These are phyloP conservation scores for Aphelenchoides besseyi DNA, from an alignment of 1,140 invertebrate species.

Conservation along the genomic window DNA sequence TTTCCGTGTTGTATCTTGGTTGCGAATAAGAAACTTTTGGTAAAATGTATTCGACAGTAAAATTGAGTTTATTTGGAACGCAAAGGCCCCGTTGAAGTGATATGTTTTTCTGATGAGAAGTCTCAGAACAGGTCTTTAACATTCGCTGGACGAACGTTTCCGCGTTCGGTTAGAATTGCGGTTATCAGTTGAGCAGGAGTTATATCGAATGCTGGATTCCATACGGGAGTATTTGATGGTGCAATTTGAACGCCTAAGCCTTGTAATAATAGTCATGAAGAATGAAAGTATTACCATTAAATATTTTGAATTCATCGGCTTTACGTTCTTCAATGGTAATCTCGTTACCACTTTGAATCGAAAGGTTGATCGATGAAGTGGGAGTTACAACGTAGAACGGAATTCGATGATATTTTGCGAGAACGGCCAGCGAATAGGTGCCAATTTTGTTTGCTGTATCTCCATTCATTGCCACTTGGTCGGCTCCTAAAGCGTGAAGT, in stretches of 20 bases:
- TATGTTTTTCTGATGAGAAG: background rate
- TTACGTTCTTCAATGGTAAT: constrained; percentile 92
- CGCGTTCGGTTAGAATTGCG: constrained; percentile 85
- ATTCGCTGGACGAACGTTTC: constrained; percentile 63
- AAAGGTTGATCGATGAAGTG: constrained; percentile 82
- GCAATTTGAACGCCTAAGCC: constrained; percentile 36
- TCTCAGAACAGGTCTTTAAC: constrained; percentile 22
- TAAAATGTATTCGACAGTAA: background rate
- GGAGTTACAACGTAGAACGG: constrained; percentile 95
- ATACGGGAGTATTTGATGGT: constrained; percentile 78
- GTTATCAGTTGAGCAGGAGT: constrained; percentile 90
- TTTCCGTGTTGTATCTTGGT: background rate
- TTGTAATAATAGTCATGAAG: constrained; percentile 69
- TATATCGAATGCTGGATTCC: constrained; percentile 98
- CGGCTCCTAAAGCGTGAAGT: constrained; percentile 73
- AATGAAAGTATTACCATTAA: constrained; percentile 78
- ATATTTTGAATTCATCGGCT: constrained; percentile 80
- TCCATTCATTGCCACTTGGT: constrained; percentile 86
- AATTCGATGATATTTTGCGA: constrained; percentile 82
- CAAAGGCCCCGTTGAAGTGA: background rate
- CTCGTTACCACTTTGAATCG: constrained; percentile 73
- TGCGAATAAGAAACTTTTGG: too few relatives aligned
- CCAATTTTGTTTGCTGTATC: constrained; percentile 99
- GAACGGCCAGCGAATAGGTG: constrained; percentile 90
- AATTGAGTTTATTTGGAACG: background rate